A percentile compares a stretch with the other conserved stretches of the same genome.
Conservation (phyloP, 2,797 vertebrate genomes). For the Thamnophis elegans region DNA sequence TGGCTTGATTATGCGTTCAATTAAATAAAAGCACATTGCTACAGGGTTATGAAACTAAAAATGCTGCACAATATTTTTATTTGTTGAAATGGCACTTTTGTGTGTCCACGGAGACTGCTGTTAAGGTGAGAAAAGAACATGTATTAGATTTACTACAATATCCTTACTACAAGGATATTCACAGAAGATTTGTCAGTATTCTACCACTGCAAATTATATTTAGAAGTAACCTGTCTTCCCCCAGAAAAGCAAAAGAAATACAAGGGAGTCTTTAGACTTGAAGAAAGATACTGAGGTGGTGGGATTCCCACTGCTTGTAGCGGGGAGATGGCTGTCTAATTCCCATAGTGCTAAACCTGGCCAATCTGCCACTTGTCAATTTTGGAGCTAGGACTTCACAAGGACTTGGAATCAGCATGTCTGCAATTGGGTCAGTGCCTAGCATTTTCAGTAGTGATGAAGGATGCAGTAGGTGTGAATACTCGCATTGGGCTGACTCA, state of each 20-base stretch:
- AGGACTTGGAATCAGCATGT: not conserved
- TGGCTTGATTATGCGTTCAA: not conserved
- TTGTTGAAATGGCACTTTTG: not conserved
- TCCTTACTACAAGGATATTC: no score
- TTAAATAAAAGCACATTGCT: not conserved
- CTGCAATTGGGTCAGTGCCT: not conserved
- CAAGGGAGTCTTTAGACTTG: not conserved
- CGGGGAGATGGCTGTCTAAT: not conserved
- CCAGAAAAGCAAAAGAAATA: not conserved
- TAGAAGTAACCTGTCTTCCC: not conserved
- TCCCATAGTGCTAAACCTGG: not conserved
- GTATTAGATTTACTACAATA: not conserved
- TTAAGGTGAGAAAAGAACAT: not conserved
- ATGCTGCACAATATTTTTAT: not conserved
- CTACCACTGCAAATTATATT: not conserved
- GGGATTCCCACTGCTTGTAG: not conserved
- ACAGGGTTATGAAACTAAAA: not conserved
- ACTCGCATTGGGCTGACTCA: not conserved
- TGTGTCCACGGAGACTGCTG: not conserved
- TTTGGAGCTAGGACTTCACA: not conserved
- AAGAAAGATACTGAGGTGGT: not conserved
- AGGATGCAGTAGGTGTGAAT: not conserved
- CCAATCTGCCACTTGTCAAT: not conserved
- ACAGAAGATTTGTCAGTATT: not conserved
- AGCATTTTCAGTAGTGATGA: not conserved